A percentile compares a stretch with the other conserved stretches of the same genome.
phyloP scores from a whole-genome alignment of 2,888 invertebrate species.

The Eristalis intricaria region DNA sequence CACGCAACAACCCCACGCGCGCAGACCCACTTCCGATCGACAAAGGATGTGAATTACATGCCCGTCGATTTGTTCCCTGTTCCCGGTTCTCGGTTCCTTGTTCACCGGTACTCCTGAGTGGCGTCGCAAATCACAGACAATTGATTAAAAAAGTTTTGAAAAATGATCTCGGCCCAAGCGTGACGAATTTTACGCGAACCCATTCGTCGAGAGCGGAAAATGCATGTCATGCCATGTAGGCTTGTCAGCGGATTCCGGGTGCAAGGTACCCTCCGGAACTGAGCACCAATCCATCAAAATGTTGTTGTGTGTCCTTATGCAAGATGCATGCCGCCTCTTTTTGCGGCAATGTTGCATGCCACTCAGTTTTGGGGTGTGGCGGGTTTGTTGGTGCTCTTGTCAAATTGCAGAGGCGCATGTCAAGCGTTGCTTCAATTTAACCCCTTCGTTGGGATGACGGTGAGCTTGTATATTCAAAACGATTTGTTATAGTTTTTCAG shows the following conservation, averaged over 20 bases:
- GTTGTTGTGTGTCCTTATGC: constrained; percentile 5
- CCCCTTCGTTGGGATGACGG: constrained; percentile 20
- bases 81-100: too few relatives aligned
- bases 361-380: background rate
- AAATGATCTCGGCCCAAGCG: constrained; percentile 54
- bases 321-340: constrained; percentile 40
- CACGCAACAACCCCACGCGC: constrained; percentile 27
- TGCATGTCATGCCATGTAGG: constrained; percentile 35
- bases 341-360: constrained; percentile 38
- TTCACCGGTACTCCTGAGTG: constrained; percentile 7
- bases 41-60: constrained; percentile 37
- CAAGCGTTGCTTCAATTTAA: constrained; percentile 21
- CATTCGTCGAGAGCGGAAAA: constrained; percentile 31
- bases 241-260: constrained; percentile 40
- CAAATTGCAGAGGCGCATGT: constrained; percentile 45
- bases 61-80: background rate
- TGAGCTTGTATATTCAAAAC: background rate
- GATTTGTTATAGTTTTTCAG: constrained; percentile 20
- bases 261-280: background rate
- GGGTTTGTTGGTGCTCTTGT: constrained; percentile 23
- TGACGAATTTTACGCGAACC: constrained; percentile 60
- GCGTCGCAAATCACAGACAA: constrained; percentile 46
- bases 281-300: constrained; percentile 42
- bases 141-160: constrained; percentile 43
- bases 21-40: constrained; percentile 34